These are phyloP conservation scores for Dioctria rufipes DNA, from an alignment of 2,888 invertebrate genomes.

Conservation along the genomic window DNA sequence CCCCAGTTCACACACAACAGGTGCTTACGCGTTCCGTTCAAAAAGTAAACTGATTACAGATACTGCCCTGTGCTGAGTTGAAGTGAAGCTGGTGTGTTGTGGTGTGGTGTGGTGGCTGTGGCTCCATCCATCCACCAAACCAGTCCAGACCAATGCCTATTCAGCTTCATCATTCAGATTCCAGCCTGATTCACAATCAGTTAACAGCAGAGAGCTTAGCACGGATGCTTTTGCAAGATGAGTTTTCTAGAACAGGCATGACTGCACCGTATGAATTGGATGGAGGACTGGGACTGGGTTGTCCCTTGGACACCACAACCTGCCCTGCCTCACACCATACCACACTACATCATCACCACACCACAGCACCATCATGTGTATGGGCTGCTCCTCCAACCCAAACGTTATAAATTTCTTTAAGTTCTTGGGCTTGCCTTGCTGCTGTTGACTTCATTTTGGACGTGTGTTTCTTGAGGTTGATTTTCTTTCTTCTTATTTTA, in stretches of 20 bases:
- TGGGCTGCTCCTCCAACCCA: too few relatives aligned
- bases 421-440: too few relatives aligned
- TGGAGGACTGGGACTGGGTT: conserved; percentile 20
- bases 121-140: neutral
- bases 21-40: conserved; percentile 66
- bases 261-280: neutral
- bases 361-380: too few relatives aligned
- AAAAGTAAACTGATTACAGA: conserved; percentile 34
- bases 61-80: conserved; percentile 6
- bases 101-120: neutral
- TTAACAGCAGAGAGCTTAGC: neutral
- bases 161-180: neutral
- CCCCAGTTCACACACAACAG: conserved; percentile 59
- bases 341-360: too few relatives aligned
- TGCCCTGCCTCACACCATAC: neutral
- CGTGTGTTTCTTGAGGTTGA: too few relatives aligned
- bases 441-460: too few relatives aligned
- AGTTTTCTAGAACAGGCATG: conserved; percentile 6
- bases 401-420: too few relatives aligned
- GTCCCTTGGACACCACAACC: conserved; percentile 4
- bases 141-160: conserved; percentile 26
- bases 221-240: neutral
- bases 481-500: neutral
- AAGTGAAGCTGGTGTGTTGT: neutral
- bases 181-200: too few relatives aligned